Percentiles rank a stretch among this genome's conserved stretches.
phyloP scores from a whole-genome alignment of 2,888 invertebrate species.

The Oscheius sp. region DNA sequence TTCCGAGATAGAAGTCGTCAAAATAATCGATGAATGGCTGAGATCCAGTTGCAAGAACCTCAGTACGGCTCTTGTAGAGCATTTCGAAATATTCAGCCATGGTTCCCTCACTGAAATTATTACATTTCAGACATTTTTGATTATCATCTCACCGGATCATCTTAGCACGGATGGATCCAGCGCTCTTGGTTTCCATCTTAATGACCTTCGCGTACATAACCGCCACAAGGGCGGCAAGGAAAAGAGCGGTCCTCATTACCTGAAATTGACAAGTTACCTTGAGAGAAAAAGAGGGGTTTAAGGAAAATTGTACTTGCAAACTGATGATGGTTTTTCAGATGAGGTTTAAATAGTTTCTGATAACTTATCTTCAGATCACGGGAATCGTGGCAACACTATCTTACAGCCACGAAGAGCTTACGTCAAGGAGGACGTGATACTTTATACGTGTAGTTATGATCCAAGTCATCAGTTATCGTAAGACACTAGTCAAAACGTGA shows the following conservation, averaged over 20 bases:
- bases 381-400: constrained; percentile 23
- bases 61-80: constrained; percentile 33
- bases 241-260: constrained; percentile 44
- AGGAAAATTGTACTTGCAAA: background rate
- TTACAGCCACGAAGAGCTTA: constrained; percentile 3
- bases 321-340: background rate
- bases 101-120: constrained; percentile 30
- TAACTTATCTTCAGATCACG: constrained; percentile 21
- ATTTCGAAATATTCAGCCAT: constrained; percentile 33
- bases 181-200: constrained; percentile 41
- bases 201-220: constrained; percentile 43
- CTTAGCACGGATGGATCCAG: constrained; percentile 44
- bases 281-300: background rate
- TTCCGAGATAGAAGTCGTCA: constrained; percentile 66
- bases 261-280: background rate
- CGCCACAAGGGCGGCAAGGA: constrained; percentile 56
- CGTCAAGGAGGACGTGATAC: background rate
- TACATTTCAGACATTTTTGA: background rate
- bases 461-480: no score
- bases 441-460: no score
- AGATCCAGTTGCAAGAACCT: constrained; percentile 41
- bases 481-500: no score
- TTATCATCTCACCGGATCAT: constrained; percentile 42
- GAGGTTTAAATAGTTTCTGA: constrained; percentile 1
- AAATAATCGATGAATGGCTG: constrained; percentile 62